A percentile compares a stretch with the other conserved stretches of the same genome.
phyloP scores from a whole-genome alignment of 1,140 invertebrate species.

The Calephelis nemesis region DNA sequence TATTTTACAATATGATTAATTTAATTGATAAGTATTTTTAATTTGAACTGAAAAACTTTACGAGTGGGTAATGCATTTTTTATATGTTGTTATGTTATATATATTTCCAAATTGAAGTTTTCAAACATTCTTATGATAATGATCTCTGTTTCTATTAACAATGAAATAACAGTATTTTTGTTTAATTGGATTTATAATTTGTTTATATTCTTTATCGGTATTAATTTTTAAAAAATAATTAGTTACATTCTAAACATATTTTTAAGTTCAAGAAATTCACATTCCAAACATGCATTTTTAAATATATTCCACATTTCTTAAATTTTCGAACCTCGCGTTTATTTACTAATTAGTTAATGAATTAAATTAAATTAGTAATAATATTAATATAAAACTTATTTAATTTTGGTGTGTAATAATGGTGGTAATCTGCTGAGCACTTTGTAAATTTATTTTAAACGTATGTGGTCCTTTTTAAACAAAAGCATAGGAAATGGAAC shows the following conservation, averaged over 20 bases:
- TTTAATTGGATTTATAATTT: background rate
- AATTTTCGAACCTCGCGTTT: constrained; percentile 1
- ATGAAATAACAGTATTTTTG: background rate
- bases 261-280: background rate
- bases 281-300: constrained; percentile 10
- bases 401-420: no score
- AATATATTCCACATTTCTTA: background rate
- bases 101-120: background rate
- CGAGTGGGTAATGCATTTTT: background rate
- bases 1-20: no score
- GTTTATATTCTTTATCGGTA: background rate
- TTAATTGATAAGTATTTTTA: background rate
- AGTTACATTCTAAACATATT: background rate
- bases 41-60: background rate
- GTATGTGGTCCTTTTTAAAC: no score
- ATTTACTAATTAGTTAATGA: background rate
- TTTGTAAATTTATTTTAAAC: no score
- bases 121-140: background rate
- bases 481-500: no score
- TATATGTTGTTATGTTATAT: background rate
- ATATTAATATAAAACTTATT: no score
- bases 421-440: no score
- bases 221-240: background rate
- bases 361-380: background rate
- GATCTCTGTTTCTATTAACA: background rate